These are phyloP conservation scores for Biston betularia DNA, from an alignment of 2,888 invertebrate species.

Conservation along the genomic window DNA sequence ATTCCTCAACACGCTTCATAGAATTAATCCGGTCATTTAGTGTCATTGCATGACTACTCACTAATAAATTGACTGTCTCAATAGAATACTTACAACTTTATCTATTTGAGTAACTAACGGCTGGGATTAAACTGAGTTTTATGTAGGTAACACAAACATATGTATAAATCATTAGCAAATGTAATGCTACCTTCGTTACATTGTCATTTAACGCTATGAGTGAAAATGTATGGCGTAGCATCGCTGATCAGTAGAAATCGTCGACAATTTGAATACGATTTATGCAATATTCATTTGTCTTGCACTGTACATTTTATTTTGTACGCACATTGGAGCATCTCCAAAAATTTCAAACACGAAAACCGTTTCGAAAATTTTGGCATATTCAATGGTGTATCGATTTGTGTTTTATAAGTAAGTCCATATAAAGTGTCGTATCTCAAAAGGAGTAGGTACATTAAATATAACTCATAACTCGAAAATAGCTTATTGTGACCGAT, in stretches of 20 bases:
- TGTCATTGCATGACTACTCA: slow-evolving; percentile 28
- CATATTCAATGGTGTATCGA: neutral
- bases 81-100: slow-evolving; percentile 34
- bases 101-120: slow-evolving; percentile 6
- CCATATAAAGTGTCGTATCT: slow-evolving; percentile 18
- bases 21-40: slow-evolving; percentile 34
- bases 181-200: slow-evolving; percentile 1
- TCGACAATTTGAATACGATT: slow-evolving; percentile 71
- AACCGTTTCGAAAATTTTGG: slow-evolving; percentile 11
- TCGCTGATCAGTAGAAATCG: slow-evolving; percentile 82
- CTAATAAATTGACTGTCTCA: slow-evolving; percentile 20
- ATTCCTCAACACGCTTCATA: slow-evolving; percentile 2
- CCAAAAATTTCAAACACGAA: slow-evolving; percentile 40
- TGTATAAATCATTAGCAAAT: slow-evolving; percentile 29
- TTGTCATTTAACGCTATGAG: slow-evolving; percentile 61
- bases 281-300: slow-evolving; percentile 62
- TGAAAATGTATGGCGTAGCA: slow-evolving; percentile 71
- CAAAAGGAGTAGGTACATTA: slow-evolving; percentile 24
- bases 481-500: slow-evolving; percentile 53
- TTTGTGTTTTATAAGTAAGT: slow-evolving; percentile 14
- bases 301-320: slow-evolving; percentile 55
- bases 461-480: slow-evolving; percentile 32
- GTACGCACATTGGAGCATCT: slow-evolving; percentile 44
- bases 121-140: neutral
- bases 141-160: slow-evolving; percentile 13